Evolutionary conservation across 2,797 vertebrate species (phyloP).

Genomic region (Meriones psammophilus): DNA sequence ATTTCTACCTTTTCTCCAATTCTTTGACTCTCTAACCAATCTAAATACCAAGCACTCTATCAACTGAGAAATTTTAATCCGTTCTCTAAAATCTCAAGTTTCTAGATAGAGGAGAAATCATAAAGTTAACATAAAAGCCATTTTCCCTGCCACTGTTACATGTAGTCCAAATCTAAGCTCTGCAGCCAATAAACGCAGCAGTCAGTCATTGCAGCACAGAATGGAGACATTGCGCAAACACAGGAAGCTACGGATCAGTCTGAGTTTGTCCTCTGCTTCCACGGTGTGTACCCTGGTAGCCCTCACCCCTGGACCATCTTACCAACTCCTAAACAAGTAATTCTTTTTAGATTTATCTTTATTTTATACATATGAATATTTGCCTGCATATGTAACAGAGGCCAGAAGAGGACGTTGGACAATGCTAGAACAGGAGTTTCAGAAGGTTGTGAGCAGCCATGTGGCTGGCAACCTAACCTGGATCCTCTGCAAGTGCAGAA

Average conservation of each 20-base stretch:
- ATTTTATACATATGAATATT: background rate
- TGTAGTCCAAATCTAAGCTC: background rate
- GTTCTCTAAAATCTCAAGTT: slow-evolving; percentile 17
- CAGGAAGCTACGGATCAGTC: background rate
- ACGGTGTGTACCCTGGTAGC: background rate
- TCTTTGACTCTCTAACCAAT: background rate
- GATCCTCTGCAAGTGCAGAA: no score
- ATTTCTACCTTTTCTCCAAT: background rate
- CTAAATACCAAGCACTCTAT: slow-evolving; percentile 6
- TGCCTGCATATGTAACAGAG: background rate
- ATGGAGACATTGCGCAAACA: background rate
- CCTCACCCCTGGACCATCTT: background rate
- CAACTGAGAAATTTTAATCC: slow-evolving; percentile 18
- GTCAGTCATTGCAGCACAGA: background rate
- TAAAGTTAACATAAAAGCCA: background rate
- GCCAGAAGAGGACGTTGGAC: background rate
- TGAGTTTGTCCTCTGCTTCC: background rate
- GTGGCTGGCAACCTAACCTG: background rate
- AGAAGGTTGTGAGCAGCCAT: background rate
- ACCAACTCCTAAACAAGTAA: background rate
- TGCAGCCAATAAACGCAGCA: background rate
- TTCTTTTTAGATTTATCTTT: background rate
- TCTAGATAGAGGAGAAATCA: background rate
- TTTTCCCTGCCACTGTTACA: background rate
- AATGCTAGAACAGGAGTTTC: background rate